Evolutionary conservation across 64 coral and sea anemone species (phyloP), one percentile per base, ranked within the genome.

Genomic region (Astreopora myriophthalma): DNA sequence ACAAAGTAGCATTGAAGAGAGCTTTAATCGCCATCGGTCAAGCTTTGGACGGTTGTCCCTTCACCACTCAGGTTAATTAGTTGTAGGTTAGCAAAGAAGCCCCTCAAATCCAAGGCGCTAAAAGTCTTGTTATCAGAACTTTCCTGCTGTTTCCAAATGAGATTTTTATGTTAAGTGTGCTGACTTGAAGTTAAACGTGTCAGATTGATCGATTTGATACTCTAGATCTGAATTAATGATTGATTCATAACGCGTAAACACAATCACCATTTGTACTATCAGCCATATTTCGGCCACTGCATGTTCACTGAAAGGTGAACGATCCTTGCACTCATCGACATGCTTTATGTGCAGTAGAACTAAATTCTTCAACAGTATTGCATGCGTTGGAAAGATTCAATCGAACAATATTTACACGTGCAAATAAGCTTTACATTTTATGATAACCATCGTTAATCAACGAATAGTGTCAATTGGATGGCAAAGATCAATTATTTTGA

Each of bases 1-100:
- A 92, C 96, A 98, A 86, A 88, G 65, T 35, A 98, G 96, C 71
- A 94, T 98, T 22, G 96, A 98, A 75, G 96, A 98, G 37, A 98
- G 92, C 76, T 98, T 98, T 74, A 98, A 92, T 71, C 77, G 92
- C 51, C 92, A 98, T 27, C 71, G 85, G 20, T 37, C 79, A 79
- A 79, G 25, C 79, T 14, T 65, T 16, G 64, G 26, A 13, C 60
- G 19, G 66, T 9, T 51, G 16, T 69, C 83, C 19, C 64, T 42
- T 87, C 40, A 71, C 67, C 38, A 49, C 6, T 6, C 36, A 87
- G 70, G 70, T 87, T 72, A n/a, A 51, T 22, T 14, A 49, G 29
- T 3, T 7, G 14, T 8, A 31, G n/a, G 13, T 20, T 49, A 25
- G 13, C 8, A n/a, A 48, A 4, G 7, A 31, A 11, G 28, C 5